Conservation (phyloP, 2,888 invertebrate genomes). For the Eupsilia transversa region DNA sequence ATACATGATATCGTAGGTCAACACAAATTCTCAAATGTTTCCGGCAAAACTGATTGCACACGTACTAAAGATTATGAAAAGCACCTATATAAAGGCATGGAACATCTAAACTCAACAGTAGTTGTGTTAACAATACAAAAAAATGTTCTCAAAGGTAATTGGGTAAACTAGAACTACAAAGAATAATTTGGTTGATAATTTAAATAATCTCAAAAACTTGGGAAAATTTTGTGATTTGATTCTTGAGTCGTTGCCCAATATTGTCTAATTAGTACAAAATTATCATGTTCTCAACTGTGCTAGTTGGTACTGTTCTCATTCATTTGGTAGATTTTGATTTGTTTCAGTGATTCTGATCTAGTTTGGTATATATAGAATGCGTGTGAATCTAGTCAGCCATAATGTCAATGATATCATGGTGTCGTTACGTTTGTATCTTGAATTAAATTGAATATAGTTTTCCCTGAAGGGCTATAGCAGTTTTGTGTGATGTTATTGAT, state of each 20-base stretch:
- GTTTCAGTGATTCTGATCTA: slow-evolving; percentile 36
- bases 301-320: slow-evolving; percentile 38
- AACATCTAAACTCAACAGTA: slow-evolving; percentile 69
- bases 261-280: slow-evolving; percentile 46
- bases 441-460: background rate
- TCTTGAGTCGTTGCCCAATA: slow-evolving; percentile 56
- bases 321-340: slow-evolving; percentile 35
- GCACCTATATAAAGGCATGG: slow-evolving; percentile 71
- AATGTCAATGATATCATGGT: background rate
- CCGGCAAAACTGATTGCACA: slow-evolving; percentile 61
- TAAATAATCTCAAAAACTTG: slow-evolving; percentile 61
- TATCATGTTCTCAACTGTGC: slow-evolving; percentile 29
- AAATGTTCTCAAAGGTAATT: slow-evolving; percentile 81
- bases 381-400: slow-evolving; percentile 46
- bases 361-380: slow-evolving; percentile 25
- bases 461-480: background rate
- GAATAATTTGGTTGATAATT: slow-evolving; percentile 61
- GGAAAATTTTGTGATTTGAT: slow-evolving; percentile 58
- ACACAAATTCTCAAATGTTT: slow-evolving; percentile 55
- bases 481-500: background rate
- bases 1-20: slow-evolving; percentile 44
- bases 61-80: slow-evolving; percentile 49
- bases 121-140: slow-evolving; percentile 71
- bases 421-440: background rate
- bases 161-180: slow-evolving; percentile 56